These are phyloP conservation scores for Trinorchestia longiramus DNA, from an alignment of 1,140 invertebrate genomes.

Conservation along the genomic window DNA sequence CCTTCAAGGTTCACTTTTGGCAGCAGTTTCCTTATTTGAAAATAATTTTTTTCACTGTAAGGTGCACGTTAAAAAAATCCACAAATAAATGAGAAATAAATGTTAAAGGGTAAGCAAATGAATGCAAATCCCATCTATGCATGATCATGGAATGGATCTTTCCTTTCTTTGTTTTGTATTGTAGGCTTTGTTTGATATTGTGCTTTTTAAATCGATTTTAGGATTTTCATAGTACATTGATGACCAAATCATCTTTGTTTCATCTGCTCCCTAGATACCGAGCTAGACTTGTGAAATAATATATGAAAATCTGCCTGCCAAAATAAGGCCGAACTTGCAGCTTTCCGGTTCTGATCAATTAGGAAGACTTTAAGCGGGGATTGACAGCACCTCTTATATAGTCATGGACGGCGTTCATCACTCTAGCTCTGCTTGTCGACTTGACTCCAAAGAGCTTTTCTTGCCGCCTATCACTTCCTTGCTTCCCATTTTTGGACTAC, in stretches of 20 bases:
- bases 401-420: not conserved
- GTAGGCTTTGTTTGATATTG: too few species aligned
- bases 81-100: too few species aligned
- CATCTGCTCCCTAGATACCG: not conserved
- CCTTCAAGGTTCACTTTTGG: not conserved
- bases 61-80: too few species aligned
- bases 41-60: not conserved
- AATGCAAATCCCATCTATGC: too few species aligned
- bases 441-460: not conserved
- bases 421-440: slow-evolving; percentile 17
- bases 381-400: not conserved
- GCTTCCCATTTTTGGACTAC: not conserved
- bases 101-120: too few species aligned
- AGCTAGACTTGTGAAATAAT: not conserved
- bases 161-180: too few species aligned
- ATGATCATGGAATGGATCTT: too few species aligned
- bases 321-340: not conserved
- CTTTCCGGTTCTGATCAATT: not conserved
- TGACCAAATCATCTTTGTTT: not conserved
- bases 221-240: too few species aligned
- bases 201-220: too few species aligned
- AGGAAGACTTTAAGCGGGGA: not conserved
- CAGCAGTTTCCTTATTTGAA: not conserved
- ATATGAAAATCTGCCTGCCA: not conserved
- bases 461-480: slow-evolving; percentile 13